Percentiles rank a stretch among this genome's conserved stretches.
phyloP scores from a whole-genome alignment of 1,140 invertebrate species.

The Drosophila bocki region DNA sequence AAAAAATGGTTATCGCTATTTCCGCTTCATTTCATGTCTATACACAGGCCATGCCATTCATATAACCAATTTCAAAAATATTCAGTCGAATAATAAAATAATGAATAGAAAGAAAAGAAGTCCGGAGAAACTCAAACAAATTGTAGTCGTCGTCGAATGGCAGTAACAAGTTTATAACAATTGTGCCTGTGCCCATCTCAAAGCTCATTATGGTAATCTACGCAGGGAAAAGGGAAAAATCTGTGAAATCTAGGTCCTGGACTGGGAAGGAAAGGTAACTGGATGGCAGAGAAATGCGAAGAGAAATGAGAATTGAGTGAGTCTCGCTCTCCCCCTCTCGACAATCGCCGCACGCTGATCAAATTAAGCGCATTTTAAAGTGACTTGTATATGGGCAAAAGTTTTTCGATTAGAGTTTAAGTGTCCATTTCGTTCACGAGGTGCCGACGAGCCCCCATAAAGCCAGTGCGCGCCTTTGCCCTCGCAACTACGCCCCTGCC shows the following conservation, averaged over 20 bases:
- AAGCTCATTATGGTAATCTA: conserved; percentile 80
- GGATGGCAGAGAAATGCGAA: conserved; percentile 21
- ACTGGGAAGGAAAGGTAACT: conserved; percentile 21
- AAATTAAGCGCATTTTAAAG: conserved; percentile 84
- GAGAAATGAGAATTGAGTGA: conserved; percentile 27
- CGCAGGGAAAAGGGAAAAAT: conserved; percentile 22
- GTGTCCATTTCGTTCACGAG: conserved; percentile 80
- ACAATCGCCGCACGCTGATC: conserved; percentile 80
- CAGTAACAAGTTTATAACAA: conserved; percentile 77
- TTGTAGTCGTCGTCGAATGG: conserved; percentile 66
- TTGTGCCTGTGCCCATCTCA: conserved; percentile 47
- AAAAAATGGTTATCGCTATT: conserved; percentile 27
- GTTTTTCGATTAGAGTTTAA: conserved; percentile 84
- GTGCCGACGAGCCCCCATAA: conserved; percentile 61
- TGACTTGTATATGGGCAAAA: conserved; percentile 83
- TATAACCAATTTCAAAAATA: conserved; percentile 53
- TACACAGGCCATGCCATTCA: conserved; percentile 13
- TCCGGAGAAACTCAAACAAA: conserved; percentile 38
- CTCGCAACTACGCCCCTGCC: conserved; percentile 7
- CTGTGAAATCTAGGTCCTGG: not conserved
- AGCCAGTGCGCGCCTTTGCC: not conserved
- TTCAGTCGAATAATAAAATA: conserved; percentile 27
- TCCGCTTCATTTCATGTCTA: conserved; percentile 40
- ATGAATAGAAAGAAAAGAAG: conserved; percentile 37
- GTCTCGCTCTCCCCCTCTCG: conserved; percentile 27